Conservation (phyloP, 2,113 vertebrate species). For the Percina caprodes region DNA sequence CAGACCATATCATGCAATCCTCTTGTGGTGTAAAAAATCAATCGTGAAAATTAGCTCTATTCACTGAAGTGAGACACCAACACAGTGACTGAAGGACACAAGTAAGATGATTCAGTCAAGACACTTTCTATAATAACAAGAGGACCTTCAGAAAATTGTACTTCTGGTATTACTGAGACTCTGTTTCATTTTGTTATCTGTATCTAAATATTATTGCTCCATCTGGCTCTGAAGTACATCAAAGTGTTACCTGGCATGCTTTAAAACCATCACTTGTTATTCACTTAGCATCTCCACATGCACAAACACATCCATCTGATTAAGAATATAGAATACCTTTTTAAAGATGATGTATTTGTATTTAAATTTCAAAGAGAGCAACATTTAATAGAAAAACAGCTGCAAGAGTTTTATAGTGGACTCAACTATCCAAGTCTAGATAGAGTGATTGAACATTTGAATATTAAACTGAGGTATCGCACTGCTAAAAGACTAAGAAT, state of each 20-base stretch:
- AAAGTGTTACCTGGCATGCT: slow-evolving; percentile 35
- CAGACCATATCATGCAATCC: slow-evolving; percentile 39
- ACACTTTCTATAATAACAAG: slow-evolving; percentile 19
- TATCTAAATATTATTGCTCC: slow-evolving; percentile 32
- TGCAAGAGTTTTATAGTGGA: slow-evolving; percentile 8
- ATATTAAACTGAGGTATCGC: slow-evolving; percentile 42
- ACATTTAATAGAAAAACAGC: slow-evolving; percentile 31
- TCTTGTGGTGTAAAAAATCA: slow-evolving; percentile 45
- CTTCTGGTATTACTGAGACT: not conserved
- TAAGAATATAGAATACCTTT: slow-evolving; percentile 30
- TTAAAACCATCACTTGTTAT: slow-evolving; percentile 24
- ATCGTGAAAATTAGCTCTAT: slow-evolving; percentile 41
- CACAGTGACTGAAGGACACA: slow-evolving; percentile 13
- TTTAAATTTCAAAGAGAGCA: slow-evolving; percentile 37
- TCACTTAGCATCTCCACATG: slow-evolving; percentile 13
- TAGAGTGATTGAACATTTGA: slow-evolving; percentile 47
- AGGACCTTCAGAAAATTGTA: not conserved
- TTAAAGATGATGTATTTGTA: slow-evolving; percentile 42
- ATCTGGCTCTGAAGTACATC: slow-evolving; percentile 44
- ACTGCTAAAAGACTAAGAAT: slow-evolving; percentile 13
- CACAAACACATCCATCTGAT: slow-evolving; percentile 40
- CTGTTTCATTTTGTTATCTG: slow-evolving; percentile 34
- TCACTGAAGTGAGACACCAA: slow-evolving; percentile 5
- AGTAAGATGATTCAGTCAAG: not conserved
- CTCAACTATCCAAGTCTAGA: slow-evolving; percentile 21